phyloP scores from a whole-genome alignment of 2,113 vertebrate genomes.

The Mesitornis unicolor region DNA sequence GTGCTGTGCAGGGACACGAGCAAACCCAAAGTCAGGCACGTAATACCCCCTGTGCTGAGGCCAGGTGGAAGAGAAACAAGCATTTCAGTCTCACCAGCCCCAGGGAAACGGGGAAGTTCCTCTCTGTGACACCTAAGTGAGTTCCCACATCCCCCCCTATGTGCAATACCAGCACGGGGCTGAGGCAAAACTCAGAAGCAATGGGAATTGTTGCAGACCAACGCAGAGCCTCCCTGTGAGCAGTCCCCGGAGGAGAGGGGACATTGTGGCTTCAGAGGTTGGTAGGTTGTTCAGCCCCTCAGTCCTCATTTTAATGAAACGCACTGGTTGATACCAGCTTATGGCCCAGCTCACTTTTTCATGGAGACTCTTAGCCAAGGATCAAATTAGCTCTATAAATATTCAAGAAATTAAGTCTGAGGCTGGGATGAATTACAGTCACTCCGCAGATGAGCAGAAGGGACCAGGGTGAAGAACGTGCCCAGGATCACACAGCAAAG shows the following conservation, averaged over 20 bases:
- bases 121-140: neutral
- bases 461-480: neutral
- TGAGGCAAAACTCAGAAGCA: neutral
- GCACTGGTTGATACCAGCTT: neutral
- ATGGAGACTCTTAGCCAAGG: neutral
- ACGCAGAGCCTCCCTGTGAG: neutral
- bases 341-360: neutral
- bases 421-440: neutral
- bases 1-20: neutral
- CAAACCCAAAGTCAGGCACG: neutral
- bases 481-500: neutral
- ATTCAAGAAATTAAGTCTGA: conserved; percentile 33
- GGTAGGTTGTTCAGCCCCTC: neutral
- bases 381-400: conserved; percentile 18
- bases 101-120: rapidly evolving
- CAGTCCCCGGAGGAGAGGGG: neutral
- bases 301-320: neutral
- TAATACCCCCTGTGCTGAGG: neutral
- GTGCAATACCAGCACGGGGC: neutral
- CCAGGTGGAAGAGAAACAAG: neutral
- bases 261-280: neutral
- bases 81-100: neutral
- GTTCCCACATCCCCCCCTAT: rapidly evolving
- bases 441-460: neutral
- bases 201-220: neutral